Evolutionary conservation across 2,797 vertebrate genomes (phyloP).

Genomic region (Urosaurus nigricauda): DNA sequence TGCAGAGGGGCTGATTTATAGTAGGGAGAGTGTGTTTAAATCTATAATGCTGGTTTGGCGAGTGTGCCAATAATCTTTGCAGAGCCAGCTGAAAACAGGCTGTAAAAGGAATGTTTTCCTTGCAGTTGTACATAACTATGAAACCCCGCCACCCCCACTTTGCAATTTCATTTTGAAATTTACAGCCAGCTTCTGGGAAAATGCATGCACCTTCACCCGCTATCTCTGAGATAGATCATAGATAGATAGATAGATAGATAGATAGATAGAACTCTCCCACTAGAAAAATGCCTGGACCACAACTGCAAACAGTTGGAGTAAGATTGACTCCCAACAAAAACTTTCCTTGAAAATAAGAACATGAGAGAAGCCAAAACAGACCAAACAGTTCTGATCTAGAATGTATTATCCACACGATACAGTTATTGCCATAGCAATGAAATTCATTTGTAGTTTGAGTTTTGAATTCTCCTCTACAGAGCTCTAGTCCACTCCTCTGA

Average conservation of each 20-base stretch:
- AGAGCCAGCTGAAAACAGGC: constrained; percentile 17
- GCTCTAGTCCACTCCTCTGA: no score
- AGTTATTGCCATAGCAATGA: no score
- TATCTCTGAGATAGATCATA: no score
- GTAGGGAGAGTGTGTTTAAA: not conserved
- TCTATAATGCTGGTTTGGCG: not conserved
- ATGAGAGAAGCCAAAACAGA: not conserved
- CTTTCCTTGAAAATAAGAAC: not conserved
- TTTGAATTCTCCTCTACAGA: no score
- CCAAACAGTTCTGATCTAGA: not conserved
- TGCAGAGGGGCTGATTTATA: not conserved
- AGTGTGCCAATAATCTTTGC: not conserved
- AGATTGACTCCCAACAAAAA: no score
- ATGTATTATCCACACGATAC: no score
- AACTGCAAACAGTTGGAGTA: not conserved
- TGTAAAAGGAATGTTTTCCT: constrained; percentile 12
- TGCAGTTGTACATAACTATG: constrained; percentile 22
- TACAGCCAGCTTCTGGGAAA: constrained; percentile 24
- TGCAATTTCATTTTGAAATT: constrained; percentile 29
- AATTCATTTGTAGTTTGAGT: no score
- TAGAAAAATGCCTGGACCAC: not conserved
- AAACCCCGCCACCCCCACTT: not conserved
- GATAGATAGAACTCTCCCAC: not conserved
- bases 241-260: no score
- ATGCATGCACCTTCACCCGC: not conserved